phyloP scores from a whole-genome alignment of 2,888 invertebrate species.

The Lissonota sp. region DNA sequence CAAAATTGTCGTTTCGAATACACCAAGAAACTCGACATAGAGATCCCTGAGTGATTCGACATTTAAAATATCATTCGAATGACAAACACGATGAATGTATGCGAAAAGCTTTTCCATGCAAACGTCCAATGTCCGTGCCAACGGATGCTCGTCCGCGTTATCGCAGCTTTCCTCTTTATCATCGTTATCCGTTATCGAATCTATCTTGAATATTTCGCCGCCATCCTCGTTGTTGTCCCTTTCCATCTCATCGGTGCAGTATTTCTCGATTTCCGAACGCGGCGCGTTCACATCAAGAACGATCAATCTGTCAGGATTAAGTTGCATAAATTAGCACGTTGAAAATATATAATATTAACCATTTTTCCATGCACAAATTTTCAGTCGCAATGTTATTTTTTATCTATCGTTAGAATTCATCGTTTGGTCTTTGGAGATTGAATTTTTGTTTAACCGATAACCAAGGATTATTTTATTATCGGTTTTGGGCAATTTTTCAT shows the following conservation, averaged over 20 bases:
- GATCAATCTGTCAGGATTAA: slow-evolving; percentile 86
- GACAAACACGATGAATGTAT: slow-evolving; percentile 88
- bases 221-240: slow-evolving; percentile 84
- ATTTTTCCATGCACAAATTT: slow-evolving; percentile 21
- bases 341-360: slow-evolving; percentile 41
- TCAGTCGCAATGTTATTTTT: background rate
- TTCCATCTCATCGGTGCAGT: slow-evolving; percentile 83
- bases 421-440: no score
- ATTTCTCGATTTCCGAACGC: slow-evolving; percentile 85
- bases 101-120: slow-evolving; percentile 90
- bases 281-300: slow-evolving; percentile 91
- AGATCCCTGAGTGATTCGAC: slow-evolving; percentile 83
- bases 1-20: slow-evolving; percentile 92
- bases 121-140: slow-evolving; percentile 90
- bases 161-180: slow-evolving; percentile 76
- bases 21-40: slow-evolving; percentile 87
- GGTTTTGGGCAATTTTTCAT: no score
- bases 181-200: slow-evolving; percentile 73
- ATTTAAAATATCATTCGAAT: slow-evolving; percentile 82
- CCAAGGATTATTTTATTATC: no score
- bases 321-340: slow-evolving; percentile 40
- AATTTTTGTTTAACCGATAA: no score
- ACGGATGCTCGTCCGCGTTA: slow-evolving; percentile 84
- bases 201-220: slow-evolving; percentile 64
- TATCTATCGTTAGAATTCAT: no score